A percentile compares a stretch with the other conserved stretches of the same genome.
Conservation (phyloP, 2,797 vertebrate species). For the Syngnathus acus region DNA sequence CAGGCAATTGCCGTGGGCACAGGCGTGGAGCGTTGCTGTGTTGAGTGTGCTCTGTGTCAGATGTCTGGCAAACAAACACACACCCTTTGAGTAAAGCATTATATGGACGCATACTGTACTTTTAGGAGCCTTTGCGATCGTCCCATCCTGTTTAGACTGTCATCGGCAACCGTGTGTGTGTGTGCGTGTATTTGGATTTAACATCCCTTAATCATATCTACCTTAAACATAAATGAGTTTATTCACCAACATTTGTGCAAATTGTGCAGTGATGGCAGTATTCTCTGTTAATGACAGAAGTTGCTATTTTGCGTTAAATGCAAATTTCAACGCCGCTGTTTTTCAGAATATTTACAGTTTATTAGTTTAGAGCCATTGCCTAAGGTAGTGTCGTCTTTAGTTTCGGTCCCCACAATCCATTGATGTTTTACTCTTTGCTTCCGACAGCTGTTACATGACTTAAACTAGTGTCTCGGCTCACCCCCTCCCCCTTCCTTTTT, state of each 20-base stretch:
- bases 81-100: slow-evolving; percentile 61
- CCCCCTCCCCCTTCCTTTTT: slow-evolving; percentile 13
- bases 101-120: slow-evolving; percentile 33
- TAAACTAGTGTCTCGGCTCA: slow-evolving; percentile 31
- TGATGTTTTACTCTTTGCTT: slow-evolving; percentile 37
- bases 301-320: not conserved
- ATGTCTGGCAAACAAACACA: slow-evolving; percentile 59
- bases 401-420: slow-evolving; percentile 19
- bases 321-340: not conserved
- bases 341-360: not conserved
- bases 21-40: slow-evolving; percentile 51
- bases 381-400: slow-evolving; percentile 10
- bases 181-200: not conserved
- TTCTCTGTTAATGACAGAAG: not conserved
- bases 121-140: slow-evolving; percentile 52
- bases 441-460: slow-evolving; percentile 53
- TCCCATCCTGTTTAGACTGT: slow-evolving; percentile 48
- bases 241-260: not conserved
- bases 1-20: slow-evolving; percentile 58
- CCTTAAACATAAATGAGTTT: not conserved
- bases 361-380: not conserved
- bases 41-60: slow-evolving; percentile 49
- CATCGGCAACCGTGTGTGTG: too few relatives aligned
- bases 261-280: not conserved
- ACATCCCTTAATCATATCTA: not conserved